These are phyloP conservation scores for Chromis chromis DNA, from an alignment of 2,797 vertebrate species.

Conservation along the genomic window DNA sequence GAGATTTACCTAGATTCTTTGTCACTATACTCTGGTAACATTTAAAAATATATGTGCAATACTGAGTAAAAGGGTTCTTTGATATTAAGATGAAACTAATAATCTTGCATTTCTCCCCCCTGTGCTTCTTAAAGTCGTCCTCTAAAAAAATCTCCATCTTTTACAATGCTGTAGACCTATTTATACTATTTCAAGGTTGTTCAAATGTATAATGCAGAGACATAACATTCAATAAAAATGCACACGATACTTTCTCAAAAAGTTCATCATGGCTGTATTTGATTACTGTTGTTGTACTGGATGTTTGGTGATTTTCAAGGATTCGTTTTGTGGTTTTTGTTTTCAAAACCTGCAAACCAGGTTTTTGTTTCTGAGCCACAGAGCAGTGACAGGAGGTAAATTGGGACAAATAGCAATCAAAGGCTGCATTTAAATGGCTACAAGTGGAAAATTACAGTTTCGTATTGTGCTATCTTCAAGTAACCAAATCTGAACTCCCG, in stretches of 20 bases:
- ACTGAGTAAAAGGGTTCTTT: conserved; percentile 69
- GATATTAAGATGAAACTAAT: conserved; percentile 68
- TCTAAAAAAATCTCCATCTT: conserved; percentile 72
- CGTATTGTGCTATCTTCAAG: neutral
- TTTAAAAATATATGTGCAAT: conserved; percentile 76
- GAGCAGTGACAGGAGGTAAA: no score
- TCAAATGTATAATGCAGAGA: conserved; percentile 74
- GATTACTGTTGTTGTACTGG: conserved; percentile 28
- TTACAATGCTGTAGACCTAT: conserved; percentile 82
- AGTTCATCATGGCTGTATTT: conserved; percentile 39
- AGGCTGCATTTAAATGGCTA: no score
- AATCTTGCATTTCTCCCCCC: conserved; percentile 48
- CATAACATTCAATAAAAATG: conserved; percentile 80
- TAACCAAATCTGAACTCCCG: neutral
- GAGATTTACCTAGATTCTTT: conserved; percentile 62
- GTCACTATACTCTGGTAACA: conserved; percentile 70
- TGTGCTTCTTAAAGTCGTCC: conserved; percentile 68
- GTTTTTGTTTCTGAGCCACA: no score
- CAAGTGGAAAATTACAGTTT: no score
- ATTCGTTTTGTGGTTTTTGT: no score
- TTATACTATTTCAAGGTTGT: conserved; percentile 81
- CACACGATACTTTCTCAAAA: conserved; percentile 81
- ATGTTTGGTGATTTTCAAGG: neutral
- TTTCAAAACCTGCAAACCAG: no score
- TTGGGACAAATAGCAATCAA: no score